These are phyloP conservation scores for Carassius gibelio DNA, from an alignment of 2,113 vertebrate genomes.

Conservation along the genomic window DNA sequence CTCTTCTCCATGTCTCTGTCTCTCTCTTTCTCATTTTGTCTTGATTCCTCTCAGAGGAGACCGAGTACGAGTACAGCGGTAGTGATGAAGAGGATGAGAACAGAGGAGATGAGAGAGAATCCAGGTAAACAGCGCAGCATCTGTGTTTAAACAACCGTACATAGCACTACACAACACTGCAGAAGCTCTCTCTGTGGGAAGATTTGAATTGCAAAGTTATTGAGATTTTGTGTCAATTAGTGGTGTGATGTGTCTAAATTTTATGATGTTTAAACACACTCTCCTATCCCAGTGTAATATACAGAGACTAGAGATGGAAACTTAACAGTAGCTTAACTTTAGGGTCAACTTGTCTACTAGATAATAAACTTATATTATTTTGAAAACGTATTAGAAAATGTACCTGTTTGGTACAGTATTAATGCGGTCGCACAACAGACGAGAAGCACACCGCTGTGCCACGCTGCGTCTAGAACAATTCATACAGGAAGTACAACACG, in stretches of 20 bases:
- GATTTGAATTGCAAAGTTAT: background rate
- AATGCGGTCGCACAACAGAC: too few relatives aligned
- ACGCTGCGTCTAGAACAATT: too few relatives aligned
- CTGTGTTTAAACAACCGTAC: background rate
- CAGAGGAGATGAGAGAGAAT: conserved; percentile 87
- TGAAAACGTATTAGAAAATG: too few relatives aligned
- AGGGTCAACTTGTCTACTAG: background rate
- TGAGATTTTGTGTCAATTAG: background rate
- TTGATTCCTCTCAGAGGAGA: conserved; percentile 80
- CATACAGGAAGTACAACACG: too few relatives aligned
- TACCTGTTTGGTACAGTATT: too few relatives aligned
- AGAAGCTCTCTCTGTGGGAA: background rate
- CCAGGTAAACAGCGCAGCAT: conserved; percentile 75
- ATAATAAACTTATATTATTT: background rate
- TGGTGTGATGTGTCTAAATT: background rate
- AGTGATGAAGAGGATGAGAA: conserved; percentile 92
- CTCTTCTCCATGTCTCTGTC: background rate
- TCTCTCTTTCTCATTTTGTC: conserved; percentile 26
- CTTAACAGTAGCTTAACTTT: background rate
- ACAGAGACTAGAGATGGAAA: background rate
- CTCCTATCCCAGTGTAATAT: background rate
- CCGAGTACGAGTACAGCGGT: conserved; percentile 90
- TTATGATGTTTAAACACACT: background rate
- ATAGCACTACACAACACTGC: background rate
- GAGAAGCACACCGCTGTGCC: too few relatives aligned